Conservation (phyloP, 2,888 invertebrate genomes). For the Dolichopus griseipennis region DNA sequence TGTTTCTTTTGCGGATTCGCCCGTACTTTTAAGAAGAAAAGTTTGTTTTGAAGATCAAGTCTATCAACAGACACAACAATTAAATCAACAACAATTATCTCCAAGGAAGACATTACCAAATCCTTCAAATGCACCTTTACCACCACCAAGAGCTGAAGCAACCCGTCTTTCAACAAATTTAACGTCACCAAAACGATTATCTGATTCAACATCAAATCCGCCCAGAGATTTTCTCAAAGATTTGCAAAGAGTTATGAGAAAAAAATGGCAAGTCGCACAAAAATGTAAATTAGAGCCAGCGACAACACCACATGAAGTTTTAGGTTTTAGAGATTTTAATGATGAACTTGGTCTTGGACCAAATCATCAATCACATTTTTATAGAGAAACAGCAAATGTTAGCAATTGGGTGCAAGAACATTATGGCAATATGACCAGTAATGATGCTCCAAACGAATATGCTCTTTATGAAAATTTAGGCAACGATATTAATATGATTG, state of each 20-base stretch:
- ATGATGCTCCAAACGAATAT: conserved; percentile 34
- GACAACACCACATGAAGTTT: conserved; percentile 84
- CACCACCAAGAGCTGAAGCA: conserved; percentile 67
- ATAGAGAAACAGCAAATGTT: conserved; percentile 58
- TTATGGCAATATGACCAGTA: conserved; percentile 56
- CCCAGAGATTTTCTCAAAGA: conserved; percentile 79
- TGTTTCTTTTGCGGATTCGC: conserved; percentile 43
- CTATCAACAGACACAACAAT: conserved; percentile 24
- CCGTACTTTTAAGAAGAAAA: conserved; percentile 42
- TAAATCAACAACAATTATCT: conserved; percentile 26
- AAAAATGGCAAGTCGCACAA: conserved; percentile 89
- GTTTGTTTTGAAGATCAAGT: conserved; percentile 41
- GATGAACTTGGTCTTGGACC: conserved; percentile 42
- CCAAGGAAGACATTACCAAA: conserved; percentile 27
- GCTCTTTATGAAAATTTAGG: conserved; percentile 66
- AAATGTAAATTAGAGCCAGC: conserved; percentile 80
- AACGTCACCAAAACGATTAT: conserved; percentile 68
- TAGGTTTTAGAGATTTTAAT: conserved; percentile 79
- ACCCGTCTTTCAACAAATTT: conserved; percentile 61
- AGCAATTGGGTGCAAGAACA: conserved; percentile 87
- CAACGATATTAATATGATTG: conserved; percentile 26
- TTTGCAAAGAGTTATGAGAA: conserved; percentile 83
- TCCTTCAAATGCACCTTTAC: conserved; percentile 46
- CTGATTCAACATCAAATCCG: conserved; percentile 63
- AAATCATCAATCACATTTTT: conserved; percentile 39